Conservation (phyloP, 2,888 invertebrate genomes). For the Anaspis maculata region DNA sequence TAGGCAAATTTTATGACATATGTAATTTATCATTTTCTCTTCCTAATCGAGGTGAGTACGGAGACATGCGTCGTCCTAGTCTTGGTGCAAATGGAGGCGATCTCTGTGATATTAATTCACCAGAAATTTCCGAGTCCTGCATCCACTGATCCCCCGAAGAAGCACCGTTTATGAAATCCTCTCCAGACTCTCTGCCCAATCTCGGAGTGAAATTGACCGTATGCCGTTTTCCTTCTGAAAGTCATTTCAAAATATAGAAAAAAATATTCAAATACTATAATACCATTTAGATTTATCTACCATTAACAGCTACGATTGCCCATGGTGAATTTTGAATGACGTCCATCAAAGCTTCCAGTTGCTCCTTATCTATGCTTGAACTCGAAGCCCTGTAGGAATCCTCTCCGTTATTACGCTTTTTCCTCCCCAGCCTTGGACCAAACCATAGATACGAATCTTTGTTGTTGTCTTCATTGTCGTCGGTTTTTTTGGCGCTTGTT, state of each 20-base stretch:
- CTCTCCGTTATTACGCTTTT: constrained; percentile 37
- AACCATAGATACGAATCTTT: constrained; percentile 42
- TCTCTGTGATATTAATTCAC: constrained; percentile 34
- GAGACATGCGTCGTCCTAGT: constrained; percentile 42
- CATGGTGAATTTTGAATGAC: constrained; percentile 39
- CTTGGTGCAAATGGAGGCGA: constrained; percentile 45
- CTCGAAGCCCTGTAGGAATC: constrained; percentile 12
- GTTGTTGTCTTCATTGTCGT: constrained; percentile 7
- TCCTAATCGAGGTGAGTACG: constrained; percentile 43
- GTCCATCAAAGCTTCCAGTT: constrained; percentile 36
- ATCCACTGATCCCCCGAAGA: constrained; percentile 26
- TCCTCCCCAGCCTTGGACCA: constrained; percentile 47
- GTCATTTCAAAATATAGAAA: constrained; percentile 8
- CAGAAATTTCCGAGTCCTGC: constrained; percentile 24
- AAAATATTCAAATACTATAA: constrained; percentile 1
- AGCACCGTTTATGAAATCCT: constrained; percentile 22
- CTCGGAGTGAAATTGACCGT: constrained; percentile 43
- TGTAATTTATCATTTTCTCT: constrained; percentile 23
- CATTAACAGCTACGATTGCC: constrained; percentile 39
- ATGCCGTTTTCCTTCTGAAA: constrained; percentile 17
- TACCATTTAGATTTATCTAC: constrained; percentile 21
- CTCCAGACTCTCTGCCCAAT: constrained; percentile 42
- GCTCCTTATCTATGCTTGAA: constrained; percentile 14
- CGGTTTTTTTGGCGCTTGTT: no score
- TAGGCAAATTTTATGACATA: no score